These are phyloP conservation scores for Paracentrotus lividus DNA, from an alignment of 53 echinoderm and acorn worm species.

Conservation along the genomic window DNA sequence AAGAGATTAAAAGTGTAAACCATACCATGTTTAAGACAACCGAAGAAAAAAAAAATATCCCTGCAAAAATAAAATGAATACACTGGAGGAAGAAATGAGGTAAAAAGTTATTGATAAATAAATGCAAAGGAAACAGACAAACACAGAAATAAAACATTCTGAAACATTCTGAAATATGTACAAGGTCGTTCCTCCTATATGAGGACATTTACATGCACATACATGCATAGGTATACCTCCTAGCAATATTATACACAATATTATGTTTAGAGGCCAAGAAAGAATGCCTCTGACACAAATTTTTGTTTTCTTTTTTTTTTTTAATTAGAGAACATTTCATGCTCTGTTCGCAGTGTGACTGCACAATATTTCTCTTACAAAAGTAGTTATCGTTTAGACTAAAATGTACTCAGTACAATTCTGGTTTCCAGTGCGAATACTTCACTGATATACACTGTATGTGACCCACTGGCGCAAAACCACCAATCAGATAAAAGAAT, in stretches of 20 bases:
- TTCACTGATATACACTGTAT: neutral
- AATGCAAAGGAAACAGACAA: neutral
- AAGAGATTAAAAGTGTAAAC: neutral
- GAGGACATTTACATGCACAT: neutral
- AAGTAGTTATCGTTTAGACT: neutral
- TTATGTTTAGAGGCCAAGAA: neutral
- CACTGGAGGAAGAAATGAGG: neutral
- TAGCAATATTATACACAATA: neutral
- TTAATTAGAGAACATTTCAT: conserved; percentile 38
- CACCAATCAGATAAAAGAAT: neutral
- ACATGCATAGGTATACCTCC: neutral
- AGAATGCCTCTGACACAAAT: neutral
- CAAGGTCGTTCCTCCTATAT: neutral
- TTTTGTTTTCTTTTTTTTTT: too few relatives aligned
- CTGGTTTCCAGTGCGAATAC: neutral
- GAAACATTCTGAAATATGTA: neutral
- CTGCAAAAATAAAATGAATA: neutral
- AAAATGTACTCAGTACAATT: neutral
- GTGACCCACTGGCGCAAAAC: neutral
- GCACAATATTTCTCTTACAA: neutral
- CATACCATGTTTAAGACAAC: neutral
- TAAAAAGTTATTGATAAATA: neutral
- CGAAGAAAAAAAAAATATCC: neutral
- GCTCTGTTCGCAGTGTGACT: conserved; percentile 10
- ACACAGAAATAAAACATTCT: neutral